Percentiles rank a stretch among this genome's conserved stretches.
Evolutionary conservation across 2,888 invertebrate species (phyloP).

Genomic region (Trichopoda pennipes): DNA sequence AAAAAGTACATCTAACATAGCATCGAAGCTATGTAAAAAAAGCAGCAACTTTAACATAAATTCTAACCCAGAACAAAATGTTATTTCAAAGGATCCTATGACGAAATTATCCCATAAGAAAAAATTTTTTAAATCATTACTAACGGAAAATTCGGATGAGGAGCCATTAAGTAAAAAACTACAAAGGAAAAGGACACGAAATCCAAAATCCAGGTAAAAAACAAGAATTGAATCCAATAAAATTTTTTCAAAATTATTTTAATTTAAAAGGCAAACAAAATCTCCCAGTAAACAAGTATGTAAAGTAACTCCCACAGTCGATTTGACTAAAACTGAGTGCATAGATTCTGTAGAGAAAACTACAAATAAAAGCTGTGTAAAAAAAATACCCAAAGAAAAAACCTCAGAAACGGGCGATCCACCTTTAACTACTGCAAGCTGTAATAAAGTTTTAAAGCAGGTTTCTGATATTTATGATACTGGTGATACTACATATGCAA

Average conservation of each 20-base stretch:
- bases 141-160: background rate
- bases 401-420: background rate
- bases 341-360: slow-evolving; percentile 28
- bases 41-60: background rate
- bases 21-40: background rate
- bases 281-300: slow-evolving; percentile 65
- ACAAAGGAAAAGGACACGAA: slow-evolving; percentile 20
- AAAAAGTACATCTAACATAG: background rate
- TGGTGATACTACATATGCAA: slow-evolving; percentile 45
- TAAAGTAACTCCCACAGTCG: slow-evolving; percentile 68
- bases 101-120: slow-evolving; percentile 34
- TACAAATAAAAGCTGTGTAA: background rate
- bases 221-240: background rate
- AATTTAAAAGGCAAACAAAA: slow-evolving; percentile 16
- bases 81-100: slow-evolving; percentile 9
- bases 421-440: slow-evolving; percentile 17
- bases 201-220: slow-evolving; percentile 34
- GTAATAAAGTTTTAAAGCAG: slow-evolving; percentile 8
- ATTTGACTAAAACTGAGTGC: slow-evolving; percentile 60
- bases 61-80: background rate
- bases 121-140: slow-evolving; percentile 27
- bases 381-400: background rate
- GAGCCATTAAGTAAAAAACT: background rate
- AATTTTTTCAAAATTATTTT: background rate
- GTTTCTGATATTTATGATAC: slow-evolving; percentile 51